phyloP scores from a whole-genome alignment of 1,140 invertebrate genomes.

The Drosophila aff. region DNA sequence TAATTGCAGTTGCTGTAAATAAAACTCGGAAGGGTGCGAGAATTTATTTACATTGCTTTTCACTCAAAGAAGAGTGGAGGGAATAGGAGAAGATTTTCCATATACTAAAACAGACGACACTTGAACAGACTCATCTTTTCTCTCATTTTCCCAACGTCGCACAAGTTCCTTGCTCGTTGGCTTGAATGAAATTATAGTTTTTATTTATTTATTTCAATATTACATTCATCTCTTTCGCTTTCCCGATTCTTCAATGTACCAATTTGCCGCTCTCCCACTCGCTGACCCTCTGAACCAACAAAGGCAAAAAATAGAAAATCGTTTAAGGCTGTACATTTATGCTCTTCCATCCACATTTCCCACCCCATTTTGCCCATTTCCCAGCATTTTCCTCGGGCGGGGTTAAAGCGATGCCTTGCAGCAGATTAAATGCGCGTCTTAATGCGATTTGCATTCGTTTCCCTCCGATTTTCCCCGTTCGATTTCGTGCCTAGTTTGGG shows the following conservation, averaged over 20 bases:
- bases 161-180: not conserved
- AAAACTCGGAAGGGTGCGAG: not conserved
- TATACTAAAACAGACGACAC: constrained; percentile 7
- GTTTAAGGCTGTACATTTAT: constrained; percentile 21
- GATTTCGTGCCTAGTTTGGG: constrained; percentile 29
- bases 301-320: constrained; percentile 17
- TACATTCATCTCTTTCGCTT: constrained; percentile 27
- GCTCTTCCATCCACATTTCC: constrained; percentile 29
- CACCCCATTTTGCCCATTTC: constrained; percentile 13
- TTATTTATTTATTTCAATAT: constrained; percentile 42
- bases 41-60: constrained; percentile 10
- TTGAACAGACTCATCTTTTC: constrained; percentile 8
- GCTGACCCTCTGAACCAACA: constrained; percentile 33
- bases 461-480: constrained; percentile 8
- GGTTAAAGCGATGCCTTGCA: constrained; percentile 59
- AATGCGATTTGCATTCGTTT: constrained; percentile 70
- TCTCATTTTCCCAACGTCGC: not conserved
- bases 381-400: constrained; percentile 28
- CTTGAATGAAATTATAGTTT: constrained; percentile 26
- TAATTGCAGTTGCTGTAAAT: constrained; percentile 15
- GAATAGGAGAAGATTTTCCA: not conserved
- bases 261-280: constrained; percentile 21
- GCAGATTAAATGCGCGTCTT: constrained; percentile 68
- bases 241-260: constrained; percentile 13
- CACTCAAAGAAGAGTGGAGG: not conserved